phyloP scores from a whole-genome alignment of 2,113 vertebrate genomes.

The Dicrurus megarhynchus region DNA sequence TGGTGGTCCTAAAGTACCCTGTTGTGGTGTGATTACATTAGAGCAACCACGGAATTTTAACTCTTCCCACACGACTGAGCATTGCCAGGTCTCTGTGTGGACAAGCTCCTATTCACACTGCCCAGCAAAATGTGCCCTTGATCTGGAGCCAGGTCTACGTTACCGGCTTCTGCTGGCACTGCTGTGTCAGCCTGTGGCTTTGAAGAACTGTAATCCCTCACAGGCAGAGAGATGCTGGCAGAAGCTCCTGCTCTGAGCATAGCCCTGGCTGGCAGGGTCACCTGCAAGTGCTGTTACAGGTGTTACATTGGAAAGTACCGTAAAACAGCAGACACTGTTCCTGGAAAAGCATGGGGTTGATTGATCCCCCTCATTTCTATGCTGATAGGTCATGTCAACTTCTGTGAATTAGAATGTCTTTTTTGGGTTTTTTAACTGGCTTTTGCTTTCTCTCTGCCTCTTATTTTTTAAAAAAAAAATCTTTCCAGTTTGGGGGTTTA shows the following conservation, averaged over 20 bases:
- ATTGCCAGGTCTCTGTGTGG: neutral
- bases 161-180: neutral
- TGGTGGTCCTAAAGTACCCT: neutral
- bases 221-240: neutral
- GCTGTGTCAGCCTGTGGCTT: neutral
- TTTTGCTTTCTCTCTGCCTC: neutral
- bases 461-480: neutral
- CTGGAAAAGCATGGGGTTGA: neutral
- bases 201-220: slow-evolving; percentile 17
- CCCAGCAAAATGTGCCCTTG: neutral
- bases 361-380: neutral
- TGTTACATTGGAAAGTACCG: fast-evolving
- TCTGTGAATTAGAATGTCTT: neutral
- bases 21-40: neutral
- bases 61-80: neutral
- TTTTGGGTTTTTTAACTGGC: neutral
- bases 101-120: neutral
- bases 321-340: neutral
- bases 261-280: neutral
- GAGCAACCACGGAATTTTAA: neutral
- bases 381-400: neutral
- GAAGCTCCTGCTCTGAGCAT: neutral
- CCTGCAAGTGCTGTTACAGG: neutral
- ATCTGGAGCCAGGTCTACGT: neutral
- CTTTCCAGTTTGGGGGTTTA: neutral